A percentile compares a stretch with the other conserved stretches of the same genome.
Conservation (phyloP, 2,113 vertebrate genomes). For the Apus apus region DNA sequence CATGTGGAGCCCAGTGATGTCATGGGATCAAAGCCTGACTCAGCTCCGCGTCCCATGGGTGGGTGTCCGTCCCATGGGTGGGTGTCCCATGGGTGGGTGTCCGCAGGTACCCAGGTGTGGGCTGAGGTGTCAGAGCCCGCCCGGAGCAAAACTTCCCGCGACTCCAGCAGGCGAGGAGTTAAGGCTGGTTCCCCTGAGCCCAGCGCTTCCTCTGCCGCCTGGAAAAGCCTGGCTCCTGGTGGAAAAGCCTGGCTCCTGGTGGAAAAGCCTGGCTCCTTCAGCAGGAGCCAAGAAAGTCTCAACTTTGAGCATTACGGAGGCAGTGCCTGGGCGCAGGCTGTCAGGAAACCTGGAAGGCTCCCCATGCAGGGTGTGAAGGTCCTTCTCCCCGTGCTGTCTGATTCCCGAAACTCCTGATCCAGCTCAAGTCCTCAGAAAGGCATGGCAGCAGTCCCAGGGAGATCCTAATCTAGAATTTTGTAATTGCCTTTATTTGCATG, state of each 20-base stretch:
- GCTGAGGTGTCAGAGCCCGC: background rate
- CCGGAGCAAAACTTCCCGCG: background rate
- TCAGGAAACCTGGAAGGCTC: background rate
- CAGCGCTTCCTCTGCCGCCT: slow-evolving; percentile 57
- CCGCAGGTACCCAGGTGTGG: slow-evolving; percentile 52
- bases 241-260: too few relatives aligned
- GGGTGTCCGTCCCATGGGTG: too few relatives aligned
- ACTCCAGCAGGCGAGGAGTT: slow-evolving; percentile 53
- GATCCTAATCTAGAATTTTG: background rate
- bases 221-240: background rate
- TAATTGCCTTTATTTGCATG: background rate
- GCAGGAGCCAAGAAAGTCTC: background rate
- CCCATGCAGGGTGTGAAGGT: background rate
- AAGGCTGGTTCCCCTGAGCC: slow-evolving; percentile 26
- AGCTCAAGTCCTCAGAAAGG: background rate
- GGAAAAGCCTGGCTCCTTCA: background rate
- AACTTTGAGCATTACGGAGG: background rate
- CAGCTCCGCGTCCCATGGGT: slow-evolving; percentile 69
- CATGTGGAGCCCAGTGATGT: slow-evolving; percentile 87
- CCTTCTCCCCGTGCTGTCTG: background rate
- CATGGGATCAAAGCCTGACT: slow-evolving; percentile 84
- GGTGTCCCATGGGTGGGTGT: slow-evolving; percentile 34
- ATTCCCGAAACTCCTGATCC: background rate
- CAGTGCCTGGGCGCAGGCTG: background rate
- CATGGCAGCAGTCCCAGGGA: background rate